Conservation (phyloP, 2,888 invertebrate genomes). For the Andrena fulva region DNA sequence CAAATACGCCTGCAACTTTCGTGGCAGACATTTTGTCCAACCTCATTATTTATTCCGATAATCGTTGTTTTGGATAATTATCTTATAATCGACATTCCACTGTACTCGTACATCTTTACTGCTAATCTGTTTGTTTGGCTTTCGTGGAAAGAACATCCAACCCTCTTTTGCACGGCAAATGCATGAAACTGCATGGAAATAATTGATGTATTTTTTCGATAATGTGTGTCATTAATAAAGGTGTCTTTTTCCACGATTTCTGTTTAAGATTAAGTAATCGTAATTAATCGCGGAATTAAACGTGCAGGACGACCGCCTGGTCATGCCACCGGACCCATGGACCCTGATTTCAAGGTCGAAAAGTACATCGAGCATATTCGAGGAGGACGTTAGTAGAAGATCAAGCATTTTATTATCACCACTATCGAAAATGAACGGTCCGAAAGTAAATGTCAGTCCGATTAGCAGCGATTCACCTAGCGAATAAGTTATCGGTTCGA, state of each 20-base stretch:
- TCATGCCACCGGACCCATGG: conserved; percentile 78
- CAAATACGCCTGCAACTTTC: too few relatives aligned
- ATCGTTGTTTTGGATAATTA: too few relatives aligned
- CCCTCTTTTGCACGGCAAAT: too few relatives aligned
- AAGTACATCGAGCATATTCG: conserved; percentile 79
- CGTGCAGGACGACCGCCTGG: conserved; percentile 75
- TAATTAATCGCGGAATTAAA: conserved; percentile 65
- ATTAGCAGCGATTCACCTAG: conserved; percentile 76
- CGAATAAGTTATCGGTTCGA: conserved; percentile 18
- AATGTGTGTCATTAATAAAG: conserved; percentile 48
- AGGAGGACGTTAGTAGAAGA: conserved; percentile 77
- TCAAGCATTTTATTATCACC: conserved; percentile 79
- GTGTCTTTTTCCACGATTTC: conserved; percentile 51
- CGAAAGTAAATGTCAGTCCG: conserved; percentile 78
- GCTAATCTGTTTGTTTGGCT: too few relatives aligned
- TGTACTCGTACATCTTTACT: too few relatives aligned
- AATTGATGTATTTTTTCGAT: background rate
- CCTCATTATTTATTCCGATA: too few relatives aligned
- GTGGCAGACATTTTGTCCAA: too few relatives aligned
- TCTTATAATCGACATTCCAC: too few relatives aligned
- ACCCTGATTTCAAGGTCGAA: conserved; percentile 78
- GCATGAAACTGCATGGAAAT: conserved; percentile 24
- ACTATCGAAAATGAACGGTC: conserved; percentile 77
- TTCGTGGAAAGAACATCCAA: too few relatives aligned
- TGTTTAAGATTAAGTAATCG: conserved; percentile 60